Conservation (phyloP, 2,113 vertebrate species). For the Calyptomena viridis region DNA sequence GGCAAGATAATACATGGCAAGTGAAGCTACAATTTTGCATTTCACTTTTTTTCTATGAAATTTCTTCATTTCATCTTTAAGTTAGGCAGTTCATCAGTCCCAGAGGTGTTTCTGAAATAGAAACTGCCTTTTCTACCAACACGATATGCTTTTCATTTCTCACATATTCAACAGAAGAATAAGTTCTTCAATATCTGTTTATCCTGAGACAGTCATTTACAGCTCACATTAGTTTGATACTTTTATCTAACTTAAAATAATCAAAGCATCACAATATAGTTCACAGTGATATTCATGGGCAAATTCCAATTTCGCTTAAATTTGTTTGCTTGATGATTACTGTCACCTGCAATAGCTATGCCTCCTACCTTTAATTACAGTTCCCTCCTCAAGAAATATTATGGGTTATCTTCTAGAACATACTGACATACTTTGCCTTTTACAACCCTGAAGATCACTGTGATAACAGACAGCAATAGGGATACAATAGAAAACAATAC, state of each 20-base stretch:
- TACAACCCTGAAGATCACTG: neutral
- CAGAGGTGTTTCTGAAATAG: neutral
- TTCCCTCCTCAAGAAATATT: neutral
- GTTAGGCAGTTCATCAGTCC: neutral
- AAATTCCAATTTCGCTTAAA: neutral
- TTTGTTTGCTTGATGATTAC: neutral
- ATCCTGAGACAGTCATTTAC: conserved; percentile 16
- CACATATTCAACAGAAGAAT: neutral
- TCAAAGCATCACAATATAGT: conserved; percentile 3
- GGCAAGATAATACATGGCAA: neutral
- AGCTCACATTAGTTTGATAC: conserved; percentile 13
- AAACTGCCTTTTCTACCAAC: neutral
- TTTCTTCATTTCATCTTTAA: neutral
- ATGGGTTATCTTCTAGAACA: neutral
- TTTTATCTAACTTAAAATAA: conserved; percentile 2
- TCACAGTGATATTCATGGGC: neutral
- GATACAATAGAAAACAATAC: conserved; percentile 13
- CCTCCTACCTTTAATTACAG: neutral
- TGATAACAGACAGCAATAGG: neutral
- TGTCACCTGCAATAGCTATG: neutral
- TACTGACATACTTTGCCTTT: neutral
- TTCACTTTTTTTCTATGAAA: neutral
- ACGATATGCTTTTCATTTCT: neutral
- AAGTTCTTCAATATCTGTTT: conserved; percentile 34
- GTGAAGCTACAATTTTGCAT: neutral